These are phyloP conservation scores for Neodon shergylaensis DNA, from an alignment of 2,113 vertebrate species.

Conservation along the genomic window DNA sequence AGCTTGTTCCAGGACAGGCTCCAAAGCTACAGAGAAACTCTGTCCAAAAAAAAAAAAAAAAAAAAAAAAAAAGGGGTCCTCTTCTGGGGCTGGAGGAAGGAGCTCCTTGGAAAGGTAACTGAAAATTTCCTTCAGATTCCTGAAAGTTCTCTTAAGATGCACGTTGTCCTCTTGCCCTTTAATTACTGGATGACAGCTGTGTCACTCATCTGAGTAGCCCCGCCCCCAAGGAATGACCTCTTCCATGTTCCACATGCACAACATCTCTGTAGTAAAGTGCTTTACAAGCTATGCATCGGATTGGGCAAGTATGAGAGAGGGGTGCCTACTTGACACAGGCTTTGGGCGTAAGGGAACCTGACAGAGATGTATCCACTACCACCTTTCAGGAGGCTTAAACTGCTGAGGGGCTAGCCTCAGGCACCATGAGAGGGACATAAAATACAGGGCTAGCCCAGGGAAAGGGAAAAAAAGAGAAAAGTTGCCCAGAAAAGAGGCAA, in stretches of 20 bases:
- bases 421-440: too few relatives aligned
- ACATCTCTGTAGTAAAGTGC: neutral
- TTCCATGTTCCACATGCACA: neutral
- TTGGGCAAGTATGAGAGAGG: neutral
- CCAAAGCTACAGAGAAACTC: too few relatives aligned
- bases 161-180: neutral
- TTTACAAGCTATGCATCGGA: neutral
- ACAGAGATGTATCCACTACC: neutral
- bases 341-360: too few relatives aligned
- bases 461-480: too few relatives aligned
- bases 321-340: neutral
- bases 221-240: too few relatives aligned
- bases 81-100: too few relatives aligned
- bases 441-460: too few relatives aligned
- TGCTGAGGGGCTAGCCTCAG: neutral
- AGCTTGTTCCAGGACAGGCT: too few relatives aligned
- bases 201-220: too few relatives aligned
- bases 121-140: neutral
- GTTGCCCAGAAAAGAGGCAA: too few relatives aligned
- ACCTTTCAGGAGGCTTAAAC: fast-evolving
- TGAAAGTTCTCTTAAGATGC: neutral
- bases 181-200: fast-evolving
- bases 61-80: fast-evolving
- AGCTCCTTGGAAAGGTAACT: neutral
- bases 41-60: too few relatives aligned